phyloP scores from a whole-genome alignment of 2,797 vertebrate genomes.

The Gallinago solitaria region DNA sequence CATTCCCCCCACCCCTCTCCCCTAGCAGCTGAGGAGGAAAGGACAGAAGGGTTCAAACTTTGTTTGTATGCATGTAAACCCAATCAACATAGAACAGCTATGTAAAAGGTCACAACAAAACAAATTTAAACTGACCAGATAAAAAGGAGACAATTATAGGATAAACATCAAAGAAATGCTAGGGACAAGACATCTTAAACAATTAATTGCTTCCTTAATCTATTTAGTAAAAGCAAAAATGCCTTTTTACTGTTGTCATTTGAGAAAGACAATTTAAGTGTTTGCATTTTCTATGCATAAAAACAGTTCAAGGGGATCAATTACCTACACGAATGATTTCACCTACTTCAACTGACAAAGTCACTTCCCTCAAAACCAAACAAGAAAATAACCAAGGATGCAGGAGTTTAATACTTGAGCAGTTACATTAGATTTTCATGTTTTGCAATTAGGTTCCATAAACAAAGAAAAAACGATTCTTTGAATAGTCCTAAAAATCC shows the following conservation, averaged over 20 bases:
- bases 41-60: neutral
- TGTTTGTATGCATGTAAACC: neutral
- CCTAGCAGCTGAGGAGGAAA: neutral
- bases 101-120: neutral
- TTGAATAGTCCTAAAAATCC: neutral
- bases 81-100: neutral
- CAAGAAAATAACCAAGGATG: neutral
- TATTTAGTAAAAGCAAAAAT: slow-evolving; percentile 8
- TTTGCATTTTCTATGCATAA: neutral
- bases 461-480: neutral
- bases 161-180: neutral
- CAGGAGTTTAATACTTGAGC: neutral
- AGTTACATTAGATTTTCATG: neutral
- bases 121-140: slow-evolving; percentile 3
- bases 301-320: neutral
- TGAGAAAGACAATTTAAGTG: neutral
- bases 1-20: no score
- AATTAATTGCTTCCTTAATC: slow-evolving; percentile 30
- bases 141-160: neutral
- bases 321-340: neutral
- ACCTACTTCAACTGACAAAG: neutral
- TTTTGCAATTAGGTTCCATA: neutral
- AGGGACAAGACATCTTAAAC: neutral
- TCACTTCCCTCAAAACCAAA: neutral
- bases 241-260: neutral